Base-by-base conservation (phyloP, 1,140 invertebrate species). In the Megalonaias nervosa region DNA sequence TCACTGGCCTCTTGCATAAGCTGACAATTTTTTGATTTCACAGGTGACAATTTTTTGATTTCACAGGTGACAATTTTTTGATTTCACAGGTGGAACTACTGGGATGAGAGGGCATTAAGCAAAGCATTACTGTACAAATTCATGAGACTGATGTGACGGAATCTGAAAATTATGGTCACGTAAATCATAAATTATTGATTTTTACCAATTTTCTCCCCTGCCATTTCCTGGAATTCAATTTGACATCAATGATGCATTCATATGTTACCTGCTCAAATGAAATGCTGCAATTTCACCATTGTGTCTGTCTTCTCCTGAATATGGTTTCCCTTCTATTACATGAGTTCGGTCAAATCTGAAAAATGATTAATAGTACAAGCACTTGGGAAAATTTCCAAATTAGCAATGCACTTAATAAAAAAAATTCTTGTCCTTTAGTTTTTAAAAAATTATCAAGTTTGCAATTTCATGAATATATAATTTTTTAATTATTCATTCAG, bases 281-380 rank as follows among this genome's bases (percentile, higher is more conserved):
- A 98, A 98, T n/a, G 95, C 95, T 83, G 96, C 94, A n/a, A 98
- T 94, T 93, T 99, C 97, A n/a, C 96, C 96, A 90, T 96, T 96
- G 87, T 98, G 96, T 16, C 97, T 92, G 90, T 99, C 97, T 89
- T 95, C 95, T 21, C 97, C 97, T 66, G 93, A 93, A 92, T 97
- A 97, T 15, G 97, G 95, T 59, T 93, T 92, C 4, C 95, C 97
- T 80, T 93, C 92, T 67, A 98, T 94, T 12, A 97, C 89, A 85
- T 94, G 92, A 75, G 94, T 93, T 85, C 95, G 92, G 13, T 93
- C 87, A 90, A 97, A 98, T 94, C 93, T 93, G 78, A 15, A 80
- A 78, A 14, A 15, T 57, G 65, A 78, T 16, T n/a, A 70, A 72
- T 23, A 66, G 59, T 16, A 74, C 13, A 73, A 48, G 19, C 23